Base-by-base conservation (phyloP, 2,797 vertebrate species). In the Enteromius thamalakanensis region DNA sequence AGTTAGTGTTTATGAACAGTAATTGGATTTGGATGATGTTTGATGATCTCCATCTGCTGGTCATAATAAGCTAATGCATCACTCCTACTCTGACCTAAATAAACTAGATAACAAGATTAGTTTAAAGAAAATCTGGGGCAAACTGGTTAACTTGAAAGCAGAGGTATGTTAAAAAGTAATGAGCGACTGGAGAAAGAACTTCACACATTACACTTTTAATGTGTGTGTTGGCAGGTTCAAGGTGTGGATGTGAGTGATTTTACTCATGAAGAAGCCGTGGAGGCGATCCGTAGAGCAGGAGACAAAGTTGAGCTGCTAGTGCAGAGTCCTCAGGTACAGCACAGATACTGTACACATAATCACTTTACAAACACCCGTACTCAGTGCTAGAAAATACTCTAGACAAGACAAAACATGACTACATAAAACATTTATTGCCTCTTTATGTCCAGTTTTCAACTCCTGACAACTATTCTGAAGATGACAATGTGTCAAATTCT, bases 261-360 rank as follows among this genome's bases (percentile, higher is more conserved):
- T 88, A 99, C 97, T 91, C 97, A 99, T 0, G 97, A 99, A 87
- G 95, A 98, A 94, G 97, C 96, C 75, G 97, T 98, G 90, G 98
- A 99, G 92, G 96, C 96, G 87, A 99, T 99, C 92, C 97, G 98
- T 90, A 96, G 91, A 90, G 96, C 97, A 85, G 96, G 96, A 92
- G 95, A 96, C 91, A 94, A 94, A 42, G 95, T 99, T 88, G 91
- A 95, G 80, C 96, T 99, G 91, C 90, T 97, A 93, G 96, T 99
- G 84, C 96, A 98, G 92, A 97, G 94, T 93, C 89, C 94, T 85
- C 95, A 95, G 96, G 98, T 98, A 95, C 58, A 29, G 65, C 68
- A 72, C 60, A 37, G 6, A 45, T 14, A 65, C 15, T 65, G 62
- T 17, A n/a, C 64, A 60, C n/a, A 65, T 69, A 12, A 26, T 6